Evolutionary conservation across 2,888 invertebrate species (phyloP), one percentile per base, ranked within the genome.

Genomic region (Caradrina clavipalpis): DNA sequence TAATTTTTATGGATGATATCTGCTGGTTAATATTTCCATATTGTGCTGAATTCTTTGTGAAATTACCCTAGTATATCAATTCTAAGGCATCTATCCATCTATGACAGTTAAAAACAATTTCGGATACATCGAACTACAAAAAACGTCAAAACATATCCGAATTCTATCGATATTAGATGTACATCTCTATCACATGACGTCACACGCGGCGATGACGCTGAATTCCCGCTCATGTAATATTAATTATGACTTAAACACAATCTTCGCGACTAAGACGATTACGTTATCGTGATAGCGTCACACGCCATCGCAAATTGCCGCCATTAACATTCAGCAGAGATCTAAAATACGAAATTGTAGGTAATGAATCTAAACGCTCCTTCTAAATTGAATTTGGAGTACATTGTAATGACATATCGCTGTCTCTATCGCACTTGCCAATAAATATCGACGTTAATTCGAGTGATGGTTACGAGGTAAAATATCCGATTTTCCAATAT

Each of bases 251-350:
- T 82, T 72, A 64, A 74, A 79, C 78, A 81, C 79, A 86, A 84
- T 86, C 74, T 73, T 73, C 75, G 62, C 72, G 72, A 79, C 75
- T 80, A 83, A 76, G 76, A 85, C 86, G 86, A 88, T 91, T 88
- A 88, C 85, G 84, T 85, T 73, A 76, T 66, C 80, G 81, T 80
- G 87, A 90, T 91, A 87, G 83, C 90, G 89, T 87, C 86, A 88
- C 87, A 86, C 82, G 86, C 80, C 87, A 86, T 86, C 88, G 86
- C 89, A 90, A 93, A 93, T 92, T 91, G 90, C 86, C 87, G 81
- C 87, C 91, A 92, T 93, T 92, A 92, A 89, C 88, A 89, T 91
- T 90, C 86, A 86, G 84, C 86, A 85, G 81, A 85, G 87, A 86
- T 88, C 87, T 88, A 83, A 86, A 90, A 90, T 88, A 88, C 86